A percentile compares a stretch with the other conserved stretches of the same genome.
Conservation (phyloP, 2,888 invertebrate genomes). For the Heliconius erato region DNA sequence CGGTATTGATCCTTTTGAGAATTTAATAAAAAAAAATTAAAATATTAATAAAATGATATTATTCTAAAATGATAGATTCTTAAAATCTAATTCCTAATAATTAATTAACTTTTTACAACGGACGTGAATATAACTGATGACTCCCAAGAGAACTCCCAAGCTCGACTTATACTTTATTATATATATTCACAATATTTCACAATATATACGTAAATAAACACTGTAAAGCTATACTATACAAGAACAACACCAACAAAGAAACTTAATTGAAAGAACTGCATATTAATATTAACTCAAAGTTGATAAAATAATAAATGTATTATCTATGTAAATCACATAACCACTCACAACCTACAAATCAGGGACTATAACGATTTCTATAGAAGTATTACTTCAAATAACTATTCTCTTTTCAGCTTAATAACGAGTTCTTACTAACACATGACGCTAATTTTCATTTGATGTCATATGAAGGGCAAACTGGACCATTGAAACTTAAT, state of each 20-base stretch:
- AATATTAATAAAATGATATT: no score
- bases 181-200: no score
- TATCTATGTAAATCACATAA: background rate
- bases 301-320: background rate
- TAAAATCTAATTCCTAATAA: no score
- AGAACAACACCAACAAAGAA: background rate
- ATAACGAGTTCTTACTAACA: background rate
- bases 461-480: conserved; percentile 10
- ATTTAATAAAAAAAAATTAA: no score
- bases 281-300: background rate
- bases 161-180: no score
- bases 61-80: no score
- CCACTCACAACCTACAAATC: background rate
- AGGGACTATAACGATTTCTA: no score
- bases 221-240: background rate
- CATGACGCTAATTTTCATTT: conserved; percentile 8
- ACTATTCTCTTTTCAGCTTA: background rate
- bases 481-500: conserved; percentile 20
- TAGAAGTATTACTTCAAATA: background rate
- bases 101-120: no score
- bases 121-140: no score
- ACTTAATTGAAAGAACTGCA: background rate
- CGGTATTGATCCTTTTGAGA: no score
- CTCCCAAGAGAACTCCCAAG: no score
- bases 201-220: background rate